Percentiles rank a stretch among this genome's conserved stretches.
Conservation (phyloP, 2,113 vertebrate species). For the Atlantisia rogersi region DNA sequence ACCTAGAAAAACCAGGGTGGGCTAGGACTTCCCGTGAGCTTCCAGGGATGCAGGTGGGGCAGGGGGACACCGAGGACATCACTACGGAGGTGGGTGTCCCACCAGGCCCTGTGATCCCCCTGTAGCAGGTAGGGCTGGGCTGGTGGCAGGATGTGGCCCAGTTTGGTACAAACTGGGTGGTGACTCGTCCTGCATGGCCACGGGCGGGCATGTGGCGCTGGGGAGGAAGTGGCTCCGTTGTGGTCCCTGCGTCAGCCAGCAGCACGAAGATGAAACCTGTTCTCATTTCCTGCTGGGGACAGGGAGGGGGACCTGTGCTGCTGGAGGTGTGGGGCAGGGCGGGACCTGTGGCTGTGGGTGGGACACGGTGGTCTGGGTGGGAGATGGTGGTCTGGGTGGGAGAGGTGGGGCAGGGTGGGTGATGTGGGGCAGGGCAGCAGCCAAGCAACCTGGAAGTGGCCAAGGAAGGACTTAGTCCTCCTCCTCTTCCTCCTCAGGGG, state of each 20-base stretch:
- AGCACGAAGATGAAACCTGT: background rate
- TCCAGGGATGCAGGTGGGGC: background rate
- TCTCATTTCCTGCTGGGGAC: background rate
- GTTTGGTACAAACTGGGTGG: background rate
- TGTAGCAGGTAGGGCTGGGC: background rate
- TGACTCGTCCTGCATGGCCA: fast-evolving
- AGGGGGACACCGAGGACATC: background rate
- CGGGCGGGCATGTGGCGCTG: background rate
- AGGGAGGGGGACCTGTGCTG: background rate
- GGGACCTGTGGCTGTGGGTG: too few relatives aligned
- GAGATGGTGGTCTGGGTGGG: too few relatives aligned
- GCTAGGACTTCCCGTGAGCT: background rate
- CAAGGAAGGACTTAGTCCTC: background rate
- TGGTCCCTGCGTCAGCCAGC: background rate
- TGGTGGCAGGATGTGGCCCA: slow-evolving; percentile 31
- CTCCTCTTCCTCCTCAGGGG: background rate
- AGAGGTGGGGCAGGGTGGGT: too few relatives aligned
- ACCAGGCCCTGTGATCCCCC: fast-evolving
- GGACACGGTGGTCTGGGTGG: too few relatives aligned
- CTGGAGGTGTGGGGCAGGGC: background rate
- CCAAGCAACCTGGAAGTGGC: background rate
- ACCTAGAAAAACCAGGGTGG: background rate
- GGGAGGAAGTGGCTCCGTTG: slow-evolving; percentile 6
- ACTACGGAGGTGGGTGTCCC: background rate
- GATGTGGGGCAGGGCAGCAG: too few relatives aligned